phyloP scores from a whole-genome alignment of 2,113 vertebrate species.

The Heterotilapia buettikoferi region DNA sequence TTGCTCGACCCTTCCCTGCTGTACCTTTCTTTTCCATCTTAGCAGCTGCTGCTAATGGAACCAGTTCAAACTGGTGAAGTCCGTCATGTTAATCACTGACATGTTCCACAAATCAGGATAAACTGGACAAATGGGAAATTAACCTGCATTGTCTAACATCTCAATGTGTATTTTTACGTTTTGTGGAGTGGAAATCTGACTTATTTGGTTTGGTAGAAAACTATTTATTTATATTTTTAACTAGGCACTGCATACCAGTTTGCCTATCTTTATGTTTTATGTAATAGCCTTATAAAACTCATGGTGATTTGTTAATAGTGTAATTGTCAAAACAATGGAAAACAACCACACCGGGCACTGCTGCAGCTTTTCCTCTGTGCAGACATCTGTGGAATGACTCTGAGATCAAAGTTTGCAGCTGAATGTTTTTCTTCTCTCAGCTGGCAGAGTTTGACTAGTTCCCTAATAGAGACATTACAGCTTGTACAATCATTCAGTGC shows the following conservation, averaged over 20 bases:
- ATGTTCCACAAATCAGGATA: neutral
- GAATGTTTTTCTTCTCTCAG: slow-evolving; percentile 34
- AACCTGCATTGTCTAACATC: neutral
- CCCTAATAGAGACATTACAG: slow-evolving; percentile 21
- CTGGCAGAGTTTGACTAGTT: slow-evolving; percentile 26
- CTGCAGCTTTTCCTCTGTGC: neutral
- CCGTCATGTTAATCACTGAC: neutral
- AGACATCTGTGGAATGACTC: neutral
- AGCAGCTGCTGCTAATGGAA: neutral
- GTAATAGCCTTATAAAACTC: neutral
- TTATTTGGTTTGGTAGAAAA: neutral
- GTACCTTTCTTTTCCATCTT: neutral
- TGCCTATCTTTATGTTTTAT: neutral
- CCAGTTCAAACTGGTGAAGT: neutral
- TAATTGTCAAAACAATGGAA: neutral
- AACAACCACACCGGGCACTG: neutral
- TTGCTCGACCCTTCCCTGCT: neutral
- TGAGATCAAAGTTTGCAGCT: slow-evolving; percentile 23
- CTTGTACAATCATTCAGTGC: slow-evolving; percentile 10
- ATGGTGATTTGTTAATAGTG: neutral
- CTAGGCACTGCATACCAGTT: neutral
- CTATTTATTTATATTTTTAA: neutral
- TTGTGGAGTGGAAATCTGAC: neutral
- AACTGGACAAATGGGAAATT: neutral
- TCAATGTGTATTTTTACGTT: neutral